These are phyloP conservation scores for Oryzias curvinotus DNA, from an alignment of 2,113 vertebrate genomes.

Conservation along the genomic window DNA sequence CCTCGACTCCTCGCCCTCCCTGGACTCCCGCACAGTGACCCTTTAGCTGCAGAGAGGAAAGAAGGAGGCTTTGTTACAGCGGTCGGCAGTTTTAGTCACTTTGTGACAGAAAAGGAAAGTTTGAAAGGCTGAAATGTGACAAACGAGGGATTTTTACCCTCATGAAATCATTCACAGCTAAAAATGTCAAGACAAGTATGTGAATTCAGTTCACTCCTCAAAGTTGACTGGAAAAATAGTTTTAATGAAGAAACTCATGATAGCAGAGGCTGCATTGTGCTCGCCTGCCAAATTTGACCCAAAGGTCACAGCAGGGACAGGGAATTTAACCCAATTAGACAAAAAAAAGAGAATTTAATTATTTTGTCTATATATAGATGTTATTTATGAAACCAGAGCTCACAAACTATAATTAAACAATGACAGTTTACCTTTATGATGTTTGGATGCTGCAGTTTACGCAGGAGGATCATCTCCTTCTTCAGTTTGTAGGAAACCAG, in stretches of 20 bases:
- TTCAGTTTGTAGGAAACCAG: constrained; percentile 84
- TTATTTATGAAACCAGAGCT: too few relatives aligned
- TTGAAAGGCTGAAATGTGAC: too few relatives aligned
- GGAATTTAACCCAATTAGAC: constrained; percentile 70
- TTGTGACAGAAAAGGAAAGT: too few relatives aligned
- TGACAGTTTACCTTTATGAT: constrained; percentile 77
- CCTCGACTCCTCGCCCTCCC: constrained; percentile 64
- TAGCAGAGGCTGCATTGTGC: constrained; percentile 64
- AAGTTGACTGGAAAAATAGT: constrained; percentile 3
- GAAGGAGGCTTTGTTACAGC: not conserved
- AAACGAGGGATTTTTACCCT: too few relatives aligned
- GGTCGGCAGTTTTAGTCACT: too few relatives aligned
- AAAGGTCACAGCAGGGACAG: constrained; percentile 65
- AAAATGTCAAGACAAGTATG: too few relatives aligned
- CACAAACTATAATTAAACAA: not conserved
- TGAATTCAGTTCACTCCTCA: too few relatives aligned
- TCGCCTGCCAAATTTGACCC: constrained; percentile 48
- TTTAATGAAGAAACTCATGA: constrained; percentile 52
- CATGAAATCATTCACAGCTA: too few relatives aligned
- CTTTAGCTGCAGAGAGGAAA: constrained; percentile 73
- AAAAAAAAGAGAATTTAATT: constrained; percentile 47
- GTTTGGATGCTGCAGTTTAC: constrained; percentile 80
- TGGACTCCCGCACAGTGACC: constrained; percentile 82
- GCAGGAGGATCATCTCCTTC: constrained; percentile 85
- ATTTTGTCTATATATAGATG: too few relatives aligned